Conservation (phyloP, 92 coral and sea anemone species). For the Chrysogorgia sp. region DNA sequence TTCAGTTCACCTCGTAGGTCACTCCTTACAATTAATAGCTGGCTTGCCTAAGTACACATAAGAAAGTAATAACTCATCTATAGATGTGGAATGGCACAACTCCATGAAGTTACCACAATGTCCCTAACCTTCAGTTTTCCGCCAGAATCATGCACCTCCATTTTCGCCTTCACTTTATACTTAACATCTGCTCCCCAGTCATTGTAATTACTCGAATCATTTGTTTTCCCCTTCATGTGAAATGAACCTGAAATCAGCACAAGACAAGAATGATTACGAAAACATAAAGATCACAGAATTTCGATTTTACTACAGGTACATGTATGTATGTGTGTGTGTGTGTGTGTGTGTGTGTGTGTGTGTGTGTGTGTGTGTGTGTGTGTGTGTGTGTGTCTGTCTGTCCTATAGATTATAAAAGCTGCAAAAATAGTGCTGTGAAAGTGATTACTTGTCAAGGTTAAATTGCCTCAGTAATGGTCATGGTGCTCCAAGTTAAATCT, state of each 20-base stretch:
- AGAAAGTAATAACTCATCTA: not conserved
- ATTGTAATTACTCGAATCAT: slow-evolving; percentile 39
- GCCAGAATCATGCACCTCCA: slow-evolving; percentile 64
- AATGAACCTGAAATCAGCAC: slow-evolving; percentile 64
- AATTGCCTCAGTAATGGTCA: no score
- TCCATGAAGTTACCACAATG: no score
- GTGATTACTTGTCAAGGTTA: no score
- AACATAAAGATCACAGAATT: not conserved
- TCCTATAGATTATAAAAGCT: no score
- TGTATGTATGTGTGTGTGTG: no score
- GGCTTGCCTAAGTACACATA: slow-evolving; percentile 58
- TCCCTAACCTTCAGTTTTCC: slow-evolving; percentile 51
- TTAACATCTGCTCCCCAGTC: slow-evolving; percentile 73
- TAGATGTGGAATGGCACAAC: no score
- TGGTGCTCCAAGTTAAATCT: no score
- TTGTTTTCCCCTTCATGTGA: slow-evolving; percentile 62
- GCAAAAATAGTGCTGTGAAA: no score
- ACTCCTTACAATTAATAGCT: slow-evolving; percentile 72
- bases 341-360: no score
- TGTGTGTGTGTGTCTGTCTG: no score
- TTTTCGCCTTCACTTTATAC: slow-evolving; percentile 80
- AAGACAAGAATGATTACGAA: not conserved
- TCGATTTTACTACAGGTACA: no score
- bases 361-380: no score
- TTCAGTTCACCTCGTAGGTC: slow-evolving; percentile 64